These are phyloP conservation scores for Marcusenius ussheri DNA, from an alignment of 2,113 vertebrate species.

Conservation along the genomic window DNA sequence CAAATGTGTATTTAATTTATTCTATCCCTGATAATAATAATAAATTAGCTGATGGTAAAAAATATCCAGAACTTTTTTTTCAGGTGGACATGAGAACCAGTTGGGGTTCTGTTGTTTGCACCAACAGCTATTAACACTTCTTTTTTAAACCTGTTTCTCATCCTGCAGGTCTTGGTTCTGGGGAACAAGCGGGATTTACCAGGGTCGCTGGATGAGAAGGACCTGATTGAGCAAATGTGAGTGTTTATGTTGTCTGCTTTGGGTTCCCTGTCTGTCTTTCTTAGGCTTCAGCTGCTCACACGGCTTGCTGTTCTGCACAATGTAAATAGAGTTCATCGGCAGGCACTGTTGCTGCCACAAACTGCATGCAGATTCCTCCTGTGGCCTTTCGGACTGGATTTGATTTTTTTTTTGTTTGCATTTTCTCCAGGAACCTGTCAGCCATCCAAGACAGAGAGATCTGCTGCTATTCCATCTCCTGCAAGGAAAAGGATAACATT, in stretches of 20 bases:
- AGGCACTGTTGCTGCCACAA: background rate
- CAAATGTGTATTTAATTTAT: background rate
- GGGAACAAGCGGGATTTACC: slow-evolving; percentile 81
- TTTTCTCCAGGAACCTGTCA: slow-evolving; percentile 68
- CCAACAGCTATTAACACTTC: too few relatives aligned
- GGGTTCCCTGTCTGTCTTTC: background rate
- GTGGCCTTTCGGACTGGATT: background rate
- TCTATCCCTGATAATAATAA: background rate
- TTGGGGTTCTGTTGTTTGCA: background rate
- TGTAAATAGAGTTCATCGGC: background rate
- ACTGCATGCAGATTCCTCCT: background rate
- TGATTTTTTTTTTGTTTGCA: slow-evolving; percentile 17
- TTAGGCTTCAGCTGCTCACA: background rate
- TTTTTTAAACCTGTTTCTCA: background rate
- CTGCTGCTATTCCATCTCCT: slow-evolving; percentile 87
- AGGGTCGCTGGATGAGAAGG: slow-evolving; percentile 79
- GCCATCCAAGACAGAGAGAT: slow-evolving; percentile 86
- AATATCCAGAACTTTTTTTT: background rate
- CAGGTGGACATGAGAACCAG: background rate
- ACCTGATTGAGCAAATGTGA: slow-evolving; percentile 86
- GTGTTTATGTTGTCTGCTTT: slow-evolving; percentile 30
- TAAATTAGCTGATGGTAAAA: background rate
- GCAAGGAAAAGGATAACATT: slow-evolving; percentile 88
- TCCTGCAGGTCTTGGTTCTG: slow-evolving; percentile 72
- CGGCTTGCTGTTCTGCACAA: background rate